Percentiles rank a stretch among this genome's conserved stretches.
Conservation (phyloP, 2,888 invertebrate genomes). For the Archips xylosteana region DNA sequence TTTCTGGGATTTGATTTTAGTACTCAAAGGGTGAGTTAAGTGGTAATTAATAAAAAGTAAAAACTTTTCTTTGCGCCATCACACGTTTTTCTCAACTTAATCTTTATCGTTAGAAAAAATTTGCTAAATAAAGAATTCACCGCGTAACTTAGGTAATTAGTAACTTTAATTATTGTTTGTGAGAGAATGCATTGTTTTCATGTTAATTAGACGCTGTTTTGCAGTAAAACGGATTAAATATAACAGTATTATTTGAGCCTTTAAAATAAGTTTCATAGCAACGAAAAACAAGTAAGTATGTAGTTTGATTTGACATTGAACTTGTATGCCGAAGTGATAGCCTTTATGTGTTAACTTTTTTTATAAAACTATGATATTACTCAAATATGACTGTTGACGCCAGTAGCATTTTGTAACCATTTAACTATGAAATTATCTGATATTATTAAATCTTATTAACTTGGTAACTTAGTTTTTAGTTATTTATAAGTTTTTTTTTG, state of each 20-base stretch:
- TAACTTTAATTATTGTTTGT: conserved; percentile 25
- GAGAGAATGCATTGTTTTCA: conserved; percentile 21
- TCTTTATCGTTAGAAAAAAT: conserved; percentile 2
- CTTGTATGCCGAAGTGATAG: conserved; percentile 27
- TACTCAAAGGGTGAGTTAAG: conserved; percentile 91
- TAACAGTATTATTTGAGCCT: background rate
- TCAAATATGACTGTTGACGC: background rate
- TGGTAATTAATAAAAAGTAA: conserved; percentile 8
- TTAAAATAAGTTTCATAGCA: conserved; percentile 20
- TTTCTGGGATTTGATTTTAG: conserved; percentile 95
- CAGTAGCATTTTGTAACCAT: background rate
- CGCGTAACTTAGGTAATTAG: conserved; percentile 32
- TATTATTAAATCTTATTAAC: background rate
- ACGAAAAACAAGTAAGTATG: conserved; percentile 4
- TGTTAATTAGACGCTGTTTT: conserved; percentile 18
- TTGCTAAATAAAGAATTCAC: background rate
- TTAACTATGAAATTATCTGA: background rate
- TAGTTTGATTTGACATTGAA: conserved; percentile 27
- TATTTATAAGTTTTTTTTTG: conserved; percentile 4
- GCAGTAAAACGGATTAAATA: background rate
- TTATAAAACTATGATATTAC: background rate
- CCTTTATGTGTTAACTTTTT: conserved; percentile 25
- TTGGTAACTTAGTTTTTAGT: conserved; percentile 1
- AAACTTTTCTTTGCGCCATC: background rate
- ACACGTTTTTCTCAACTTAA: background rate